phyloP scores from a whole-genome alignment of 2,888 invertebrate genomes.

The Microplitis deprimator region DNA sequence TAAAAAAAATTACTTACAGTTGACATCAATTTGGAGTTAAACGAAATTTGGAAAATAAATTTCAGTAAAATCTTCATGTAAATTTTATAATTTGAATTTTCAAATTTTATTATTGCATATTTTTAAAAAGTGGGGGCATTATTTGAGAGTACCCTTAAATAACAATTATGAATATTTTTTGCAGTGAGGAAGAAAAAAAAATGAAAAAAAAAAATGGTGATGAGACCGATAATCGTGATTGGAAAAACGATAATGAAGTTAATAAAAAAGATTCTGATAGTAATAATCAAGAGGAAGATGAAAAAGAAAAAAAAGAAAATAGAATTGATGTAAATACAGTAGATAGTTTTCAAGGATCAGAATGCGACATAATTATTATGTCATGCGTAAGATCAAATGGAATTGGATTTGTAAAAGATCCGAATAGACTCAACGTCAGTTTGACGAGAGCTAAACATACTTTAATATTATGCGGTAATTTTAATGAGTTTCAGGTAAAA shows the following conservation, averaged over 20 bases:
- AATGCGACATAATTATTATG: constrained; percentile 87
- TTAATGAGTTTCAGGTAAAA: constrained; percentile 76
- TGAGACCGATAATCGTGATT: not conserved
- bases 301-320: not conserved
- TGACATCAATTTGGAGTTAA: too few relatives aligned
- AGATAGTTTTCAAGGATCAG: constrained; percentile 90
- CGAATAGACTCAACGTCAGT: constrained; percentile 87
- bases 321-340: constrained; percentile 79
- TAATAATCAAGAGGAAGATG: not conserved
- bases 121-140: too few relatives aligned
- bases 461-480: constrained; percentile 82
- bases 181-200: not conserved
- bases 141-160: not conserved
- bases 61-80: too few relatives aligned
- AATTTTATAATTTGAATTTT: not conserved
- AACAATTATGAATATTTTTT: not conserved
- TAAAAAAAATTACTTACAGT: too few relatives aligned
- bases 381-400: constrained; percentile 86
- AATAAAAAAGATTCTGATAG: not conserved
- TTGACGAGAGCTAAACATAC: constrained; percentile 86
- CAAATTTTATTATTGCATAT: too few relatives aligned
- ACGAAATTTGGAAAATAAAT: too few relatives aligned
- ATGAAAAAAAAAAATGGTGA: not conserved
- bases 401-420: constrained; percentile 83
- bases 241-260: not conserved